These are phyloP conservation scores for Rhodophaea formosa DNA, from an alignment of 2,888 invertebrate genomes.

Conservation along the genomic window DNA sequence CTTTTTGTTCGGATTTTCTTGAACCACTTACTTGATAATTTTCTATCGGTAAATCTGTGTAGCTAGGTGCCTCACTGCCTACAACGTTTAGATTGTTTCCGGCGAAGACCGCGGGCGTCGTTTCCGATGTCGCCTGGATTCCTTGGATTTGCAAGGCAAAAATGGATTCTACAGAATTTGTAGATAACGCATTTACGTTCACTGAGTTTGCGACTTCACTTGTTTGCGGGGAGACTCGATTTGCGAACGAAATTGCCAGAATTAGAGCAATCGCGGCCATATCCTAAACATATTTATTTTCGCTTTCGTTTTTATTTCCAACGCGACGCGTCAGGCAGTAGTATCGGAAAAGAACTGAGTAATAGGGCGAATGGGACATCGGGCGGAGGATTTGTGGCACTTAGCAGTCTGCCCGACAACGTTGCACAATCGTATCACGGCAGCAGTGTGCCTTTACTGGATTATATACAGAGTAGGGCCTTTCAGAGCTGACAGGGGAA, in stretches of 20 bases:
- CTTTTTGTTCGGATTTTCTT: constrained; percentile 48
- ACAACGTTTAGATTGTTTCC: constrained; percentile 72
- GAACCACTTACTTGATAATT: constrained; percentile 69
- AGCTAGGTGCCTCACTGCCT: constrained; percentile 40
- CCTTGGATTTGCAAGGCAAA: constrained; percentile 60
- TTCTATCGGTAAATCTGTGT: constrained; percentile 45
- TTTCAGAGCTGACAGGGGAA: background rate
- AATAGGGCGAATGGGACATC: constrained; percentile 43
- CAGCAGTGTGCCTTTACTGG: constrained; percentile 60
- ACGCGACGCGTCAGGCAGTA: constrained; percentile 38
- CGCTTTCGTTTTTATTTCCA: constrained; percentile 25
- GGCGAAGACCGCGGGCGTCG: constrained; percentile 54
- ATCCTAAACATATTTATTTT: constrained; percentile 41
- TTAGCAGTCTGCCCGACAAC: constrained; percentile 73
- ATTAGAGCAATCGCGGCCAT: constrained; percentile 53
- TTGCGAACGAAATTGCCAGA: constrained; percentile 51
- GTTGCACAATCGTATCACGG: constrained; percentile 68
- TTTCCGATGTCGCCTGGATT: constrained; percentile 64
- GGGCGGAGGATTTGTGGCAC: constrained; percentile 76
- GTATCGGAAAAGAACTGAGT: constrained; percentile 48
- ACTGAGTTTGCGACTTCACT: constrained; percentile 36
- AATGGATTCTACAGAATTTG: constrained; percentile 38
- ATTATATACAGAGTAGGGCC: constrained; percentile 51
- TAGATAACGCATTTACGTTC: constrained; percentile 50
- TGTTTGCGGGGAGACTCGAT: constrained; percentile 48